These are phyloP conservation scores for Coecobrya sp. DNA, from an alignment of 2,888 invertebrate genomes.

Conservation along the genomic window DNA sequence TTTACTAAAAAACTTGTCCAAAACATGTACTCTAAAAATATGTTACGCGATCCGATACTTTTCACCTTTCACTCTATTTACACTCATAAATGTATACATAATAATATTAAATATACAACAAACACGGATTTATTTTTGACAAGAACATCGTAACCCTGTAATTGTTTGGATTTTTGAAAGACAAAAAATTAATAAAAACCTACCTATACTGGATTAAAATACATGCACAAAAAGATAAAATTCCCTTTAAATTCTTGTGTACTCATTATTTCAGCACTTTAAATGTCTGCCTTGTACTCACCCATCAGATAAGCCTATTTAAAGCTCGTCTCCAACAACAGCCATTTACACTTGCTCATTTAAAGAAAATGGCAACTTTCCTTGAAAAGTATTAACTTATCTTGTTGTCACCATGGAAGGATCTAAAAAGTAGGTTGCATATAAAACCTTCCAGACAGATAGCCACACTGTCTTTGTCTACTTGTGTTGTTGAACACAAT, in stretches of 20 bases:
- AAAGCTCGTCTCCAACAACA: too few relatives aligned
- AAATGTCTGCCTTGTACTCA: too few relatives aligned
- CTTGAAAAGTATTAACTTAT: too few relatives aligned
- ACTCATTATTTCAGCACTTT: background rate
- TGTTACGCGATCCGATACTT: conserved; percentile 1
- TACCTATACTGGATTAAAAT: conserved; percentile 1
- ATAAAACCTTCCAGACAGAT: background rate
- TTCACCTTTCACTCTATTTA: background rate
- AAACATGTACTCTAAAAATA: background rate
- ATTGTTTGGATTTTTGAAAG: conserved; percentile 34
- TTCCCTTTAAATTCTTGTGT: too few relatives aligned
- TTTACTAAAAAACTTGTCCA: conserved; percentile 25
- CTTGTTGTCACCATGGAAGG: too few relatives aligned
- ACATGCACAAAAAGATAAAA: conserved; percentile 2
- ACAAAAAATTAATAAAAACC: conserved; percentile 16
- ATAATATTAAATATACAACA: background rate
- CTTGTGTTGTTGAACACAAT: background rate
- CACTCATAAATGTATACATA: background rate
- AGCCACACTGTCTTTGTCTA: background rate
- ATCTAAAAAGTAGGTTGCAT: too few relatives aligned
- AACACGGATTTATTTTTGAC: conserved; percentile 52
- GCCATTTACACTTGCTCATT: too few relatives aligned
- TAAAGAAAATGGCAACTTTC: too few relatives aligned
- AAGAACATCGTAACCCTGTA: conserved; percentile 42
- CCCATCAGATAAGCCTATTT: too few relatives aligned